Conservation (phyloP, 2,113 vertebrate species). For the Gadus macrocephalus region DNA sequence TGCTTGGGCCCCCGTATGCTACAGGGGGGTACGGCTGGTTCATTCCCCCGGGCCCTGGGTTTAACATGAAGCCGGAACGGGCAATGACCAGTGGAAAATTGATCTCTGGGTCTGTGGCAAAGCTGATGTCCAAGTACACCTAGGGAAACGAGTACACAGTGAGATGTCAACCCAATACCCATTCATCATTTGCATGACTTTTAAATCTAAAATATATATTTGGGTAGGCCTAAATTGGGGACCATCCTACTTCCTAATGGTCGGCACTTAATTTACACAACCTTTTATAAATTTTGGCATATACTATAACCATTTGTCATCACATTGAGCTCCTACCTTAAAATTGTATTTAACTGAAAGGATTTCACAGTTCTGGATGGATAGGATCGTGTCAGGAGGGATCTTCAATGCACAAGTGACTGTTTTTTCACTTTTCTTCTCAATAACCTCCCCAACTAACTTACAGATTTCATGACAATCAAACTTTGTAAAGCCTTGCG, state of each 20-base stretch:
- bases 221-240: background rate
- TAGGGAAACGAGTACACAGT: conserved; percentile 33
- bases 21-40: conserved; percentile 11
- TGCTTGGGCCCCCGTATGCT: conserved; percentile 24
- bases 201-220: background rate
- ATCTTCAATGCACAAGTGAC: conserved; percentile 45
- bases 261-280: background rate
- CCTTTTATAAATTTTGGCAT: background rate
- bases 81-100: conserved; percentile 57
- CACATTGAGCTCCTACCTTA: conserved; percentile 46
- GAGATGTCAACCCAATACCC: background rate
- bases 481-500: conserved; percentile 24
- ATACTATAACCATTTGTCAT: background rate
- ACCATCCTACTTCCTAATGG: background rate
- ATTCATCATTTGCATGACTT: background rate
- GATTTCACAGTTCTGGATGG: conserved; percentile 57
- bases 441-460: conserved; percentile 31
- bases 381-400: conserved; percentile 27
- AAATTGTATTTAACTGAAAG: conserved; percentile 62
- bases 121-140: conserved; percentile 71
- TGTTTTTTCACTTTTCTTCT: conserved; percentile 31
- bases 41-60: background rate
- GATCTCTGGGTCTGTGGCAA: conserved; percentile 60
- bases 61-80: conserved; percentile 15
- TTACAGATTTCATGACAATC: conserved; percentile 28